Percentiles rank a stretch among this genome's conserved stretches.
phyloP scores from a whole-genome alignment of 2,888 invertebrate species.

The Polydrusus tereticollis region DNA sequence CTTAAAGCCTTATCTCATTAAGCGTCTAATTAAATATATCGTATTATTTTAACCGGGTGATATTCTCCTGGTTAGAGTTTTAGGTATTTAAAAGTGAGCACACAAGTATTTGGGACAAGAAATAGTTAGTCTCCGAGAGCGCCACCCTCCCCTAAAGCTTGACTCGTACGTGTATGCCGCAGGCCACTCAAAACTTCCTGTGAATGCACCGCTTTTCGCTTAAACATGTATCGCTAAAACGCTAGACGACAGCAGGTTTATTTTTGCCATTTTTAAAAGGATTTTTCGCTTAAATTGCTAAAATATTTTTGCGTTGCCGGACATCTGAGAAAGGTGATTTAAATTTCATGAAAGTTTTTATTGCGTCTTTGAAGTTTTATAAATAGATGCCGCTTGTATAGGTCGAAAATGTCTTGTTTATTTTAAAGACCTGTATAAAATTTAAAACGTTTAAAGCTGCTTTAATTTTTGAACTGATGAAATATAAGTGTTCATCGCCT shows the following conservation, averaged over 20 bases:
- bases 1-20: too few relatives aligned
- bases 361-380: background rate
- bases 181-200: slow-evolving; percentile 9
- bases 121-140: background rate
- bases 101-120: too few relatives aligned
- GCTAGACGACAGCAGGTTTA: background rate
- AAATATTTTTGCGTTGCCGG: background rate
- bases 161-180: slow-evolving; percentile 7
- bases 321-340: background rate
- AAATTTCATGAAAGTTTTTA: background rate
- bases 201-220: slow-evolving; percentile 17
- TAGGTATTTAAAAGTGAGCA: too few relatives aligned
- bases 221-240: slow-evolving; percentile 13
- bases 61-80: too few relatives aligned
- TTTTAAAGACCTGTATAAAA: background rate
- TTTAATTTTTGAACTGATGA: too few relatives aligned
- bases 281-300: background rate
- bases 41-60: too few relatives aligned
- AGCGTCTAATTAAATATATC: too few relatives aligned
- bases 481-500: too few relatives aligned
- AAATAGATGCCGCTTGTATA: background rate
- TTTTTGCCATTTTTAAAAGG: background rate
- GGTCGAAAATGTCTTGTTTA: background rate
- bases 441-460: background rate
- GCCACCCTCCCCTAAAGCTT: background rate